Conservation (phyloP, 2,113 vertebrate genomes). For the Esox niger region DNA sequence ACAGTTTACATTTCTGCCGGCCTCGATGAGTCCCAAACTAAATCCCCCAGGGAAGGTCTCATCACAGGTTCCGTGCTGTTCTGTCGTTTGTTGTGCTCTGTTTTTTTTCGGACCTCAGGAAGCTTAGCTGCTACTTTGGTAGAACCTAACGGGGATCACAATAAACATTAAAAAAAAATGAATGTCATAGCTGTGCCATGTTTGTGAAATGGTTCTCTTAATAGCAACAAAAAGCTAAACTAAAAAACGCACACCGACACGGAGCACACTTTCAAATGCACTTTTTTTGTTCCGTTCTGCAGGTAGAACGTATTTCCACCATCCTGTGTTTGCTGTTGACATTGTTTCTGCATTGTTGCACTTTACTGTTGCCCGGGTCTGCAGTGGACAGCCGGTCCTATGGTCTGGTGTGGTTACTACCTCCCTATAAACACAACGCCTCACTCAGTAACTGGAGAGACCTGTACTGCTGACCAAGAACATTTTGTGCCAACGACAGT, state of each 20-base stretch:
- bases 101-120: too few relatives aligned
- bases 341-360: not conserved
- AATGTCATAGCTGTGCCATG: too few relatives aligned
- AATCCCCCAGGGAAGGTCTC: too few relatives aligned
- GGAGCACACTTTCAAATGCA: not conserved
- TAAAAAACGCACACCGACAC: too few relatives aligned
- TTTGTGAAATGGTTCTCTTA: too few relatives aligned
- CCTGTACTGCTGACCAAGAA: slow-evolving; percentile 1
- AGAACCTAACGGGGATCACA: too few relatives aligned
- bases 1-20: not conserved
- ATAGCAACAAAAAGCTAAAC: too few relatives aligned
- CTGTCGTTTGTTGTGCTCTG: too few relatives aligned
- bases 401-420: not conserved
- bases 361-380: not conserved
- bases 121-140: too few relatives aligned
- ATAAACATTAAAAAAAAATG: too few relatives aligned
- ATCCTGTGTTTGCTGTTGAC: not conserved
- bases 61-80: too few relatives aligned
- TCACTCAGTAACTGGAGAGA: not conserved
- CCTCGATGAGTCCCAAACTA: not conserved
- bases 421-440: not conserved
- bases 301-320: not conserved
- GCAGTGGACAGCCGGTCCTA: not conserved
- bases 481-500: not conserved
- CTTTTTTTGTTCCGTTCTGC: not conserved